Evolutionary conservation across 2,888 invertebrate species (phyloP).

Genomic region (Ennomos erosarius): DNA sequence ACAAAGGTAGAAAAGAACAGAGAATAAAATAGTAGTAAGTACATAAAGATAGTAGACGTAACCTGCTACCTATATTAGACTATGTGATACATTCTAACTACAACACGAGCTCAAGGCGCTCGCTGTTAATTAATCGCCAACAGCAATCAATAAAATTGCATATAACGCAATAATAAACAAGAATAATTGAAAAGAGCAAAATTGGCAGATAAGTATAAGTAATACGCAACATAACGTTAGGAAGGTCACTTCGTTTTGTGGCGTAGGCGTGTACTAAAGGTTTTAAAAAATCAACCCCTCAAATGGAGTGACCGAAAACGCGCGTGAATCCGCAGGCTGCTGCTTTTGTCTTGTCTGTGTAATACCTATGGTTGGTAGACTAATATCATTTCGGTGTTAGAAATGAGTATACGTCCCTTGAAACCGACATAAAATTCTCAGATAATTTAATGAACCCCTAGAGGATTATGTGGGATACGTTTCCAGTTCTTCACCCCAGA

Average conservation of each 20-base stretch:
- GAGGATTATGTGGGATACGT: slow-evolving; percentile 27
- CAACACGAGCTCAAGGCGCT: background rate
- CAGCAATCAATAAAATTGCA: slow-evolving; percentile 11
- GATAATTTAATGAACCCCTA: slow-evolving; percentile 30
- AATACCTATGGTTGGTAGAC: background rate
- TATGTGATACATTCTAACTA: background rate
- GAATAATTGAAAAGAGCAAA: background rate
- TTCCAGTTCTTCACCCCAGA: slow-evolving; percentile 33
- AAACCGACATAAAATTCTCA: slow-evolving; percentile 23
- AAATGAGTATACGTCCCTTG: slow-evolving; percentile 10
- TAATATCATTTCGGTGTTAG: background rate
- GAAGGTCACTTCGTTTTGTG: too few relatives aligned
- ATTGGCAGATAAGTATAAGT: too few relatives aligned
- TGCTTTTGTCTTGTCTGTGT: too few relatives aligned
- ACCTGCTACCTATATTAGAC: too few relatives aligned
- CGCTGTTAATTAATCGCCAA: slow-evolving; percentile 3
- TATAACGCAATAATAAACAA: slow-evolving; percentile 1
- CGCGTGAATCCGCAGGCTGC: too few relatives aligned
- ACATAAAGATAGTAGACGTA: too few relatives aligned
- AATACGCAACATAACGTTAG: background rate
- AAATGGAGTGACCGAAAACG: too few relatives aligned
- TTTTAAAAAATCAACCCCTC: too few relatives aligned
- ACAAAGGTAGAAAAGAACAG: too few relatives aligned
- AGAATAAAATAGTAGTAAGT: too few relatives aligned
- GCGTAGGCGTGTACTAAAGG: too few relatives aligned